These are phyloP conservation scores for Lasioglossum oenotherae DNA, from an alignment of 2,888 invertebrate genomes.

Conservation along the genomic window DNA sequence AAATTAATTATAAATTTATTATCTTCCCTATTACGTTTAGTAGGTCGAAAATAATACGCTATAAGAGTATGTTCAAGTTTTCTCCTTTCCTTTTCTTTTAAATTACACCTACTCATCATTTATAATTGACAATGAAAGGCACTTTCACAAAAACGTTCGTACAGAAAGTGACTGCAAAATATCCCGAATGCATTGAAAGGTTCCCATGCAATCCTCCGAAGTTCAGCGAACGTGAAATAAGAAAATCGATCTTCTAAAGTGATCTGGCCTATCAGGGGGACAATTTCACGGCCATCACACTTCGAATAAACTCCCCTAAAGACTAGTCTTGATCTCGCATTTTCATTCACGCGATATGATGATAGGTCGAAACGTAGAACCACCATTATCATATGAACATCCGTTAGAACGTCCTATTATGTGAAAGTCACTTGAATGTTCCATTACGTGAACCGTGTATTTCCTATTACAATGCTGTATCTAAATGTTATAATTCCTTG, in stretches of 20 bases:
- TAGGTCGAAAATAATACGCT: too few species aligned
- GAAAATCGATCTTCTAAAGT: slow-evolving; percentile 34
- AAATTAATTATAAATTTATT: too few species aligned
- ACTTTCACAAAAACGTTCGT: not conserved
- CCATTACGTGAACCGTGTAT: too few species aligned
- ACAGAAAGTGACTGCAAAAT: not conserved
- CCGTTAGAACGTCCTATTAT: not conserved
- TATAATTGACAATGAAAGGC: not conserved
- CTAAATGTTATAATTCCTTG: too few species aligned
- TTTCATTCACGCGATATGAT: slow-evolving; percentile 31
- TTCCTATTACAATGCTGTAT: too few species aligned
- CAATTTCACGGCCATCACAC: slow-evolving; percentile 28
- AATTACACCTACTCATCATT: too few species aligned
- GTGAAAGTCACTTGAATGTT: too few species aligned
- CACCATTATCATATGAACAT: not conserved
- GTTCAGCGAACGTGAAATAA: slow-evolving; percentile 10
- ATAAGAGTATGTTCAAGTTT: too few species aligned
- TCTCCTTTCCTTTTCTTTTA: too few species aligned
- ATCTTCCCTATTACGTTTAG: too few species aligned
- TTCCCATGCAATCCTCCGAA: slow-evolving; percentile 16
- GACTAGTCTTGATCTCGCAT: slow-evolving; percentile 26
- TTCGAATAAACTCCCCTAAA: slow-evolving; percentile 20
- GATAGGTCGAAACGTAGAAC: slow-evolving; percentile 14
- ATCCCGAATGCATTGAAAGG: not conserved
- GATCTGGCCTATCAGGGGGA: slow-evolving; percentile 32